Conservation (phyloP, 2,888 invertebrate genomes). For the Orthosia incerta region DNA sequence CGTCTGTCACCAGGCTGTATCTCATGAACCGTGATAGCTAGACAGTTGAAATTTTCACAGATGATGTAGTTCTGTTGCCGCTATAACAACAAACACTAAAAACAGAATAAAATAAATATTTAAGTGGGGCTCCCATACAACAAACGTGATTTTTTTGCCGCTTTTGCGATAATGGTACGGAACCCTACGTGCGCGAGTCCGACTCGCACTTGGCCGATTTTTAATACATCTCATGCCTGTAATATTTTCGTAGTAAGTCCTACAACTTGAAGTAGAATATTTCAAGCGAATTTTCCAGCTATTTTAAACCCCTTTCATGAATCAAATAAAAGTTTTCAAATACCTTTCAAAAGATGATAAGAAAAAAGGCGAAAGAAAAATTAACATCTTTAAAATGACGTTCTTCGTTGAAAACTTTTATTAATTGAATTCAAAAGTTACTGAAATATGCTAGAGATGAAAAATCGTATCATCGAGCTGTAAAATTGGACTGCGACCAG, state of each 20-base stretch:
- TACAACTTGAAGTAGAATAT: too few species aligned
- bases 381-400: constrained; percentile 10
- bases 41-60: too few species aligned
- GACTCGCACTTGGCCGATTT: too few species aligned
- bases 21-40: too few species aligned
- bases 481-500: constrained; percentile 7
- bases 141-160: too few species aligned
- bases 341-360: constrained; percentile 29
- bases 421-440: constrained; percentile 51
- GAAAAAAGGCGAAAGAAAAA: constrained; percentile 23
- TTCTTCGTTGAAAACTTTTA: constrained; percentile 35
- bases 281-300: neutral
- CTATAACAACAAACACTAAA: too few species aligned
- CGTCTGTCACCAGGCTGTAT: too few species aligned
- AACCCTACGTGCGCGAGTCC: too few species aligned
- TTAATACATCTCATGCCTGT: neutral
- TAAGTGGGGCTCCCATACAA: too few species aligned
- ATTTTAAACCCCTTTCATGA: constrained; percentile 13
- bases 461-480: constrained; percentile 13
- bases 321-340: constrained; percentile 35
- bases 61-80: too few species aligned
- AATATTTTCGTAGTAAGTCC: neutral
- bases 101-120: too few species aligned
- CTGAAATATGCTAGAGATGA: constrained; percentile 16
- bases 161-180: too few species aligned